Evolutionary conservation across 2,797 vertebrate species (phyloP).

Genomic region (Chloroceryle amazona): DNA sequence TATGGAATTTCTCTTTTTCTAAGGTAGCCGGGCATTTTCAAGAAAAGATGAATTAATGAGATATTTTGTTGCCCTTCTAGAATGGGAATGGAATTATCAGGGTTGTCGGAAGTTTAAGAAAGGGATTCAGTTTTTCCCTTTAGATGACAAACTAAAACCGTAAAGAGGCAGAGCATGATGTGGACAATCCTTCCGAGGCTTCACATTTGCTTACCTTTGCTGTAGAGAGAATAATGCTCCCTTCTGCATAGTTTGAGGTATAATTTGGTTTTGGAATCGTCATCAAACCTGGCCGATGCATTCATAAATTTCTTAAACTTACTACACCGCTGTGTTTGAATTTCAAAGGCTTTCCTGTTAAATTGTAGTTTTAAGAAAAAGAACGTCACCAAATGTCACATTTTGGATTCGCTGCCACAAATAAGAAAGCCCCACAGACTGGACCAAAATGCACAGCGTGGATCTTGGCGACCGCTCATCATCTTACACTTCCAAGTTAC

Average conservation of each 20-base stretch:
- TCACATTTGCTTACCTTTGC: conserved; percentile 76
- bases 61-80: not conserved
- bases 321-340: conserved; percentile 64
- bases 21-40: not conserved
- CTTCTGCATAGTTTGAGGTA: conserved; percentile 84
- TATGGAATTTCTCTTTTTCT: not conserved
- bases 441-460: not conserved
- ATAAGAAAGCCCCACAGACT: not conserved
- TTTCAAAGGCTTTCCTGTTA: conserved; percentile 80
- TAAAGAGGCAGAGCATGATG: not conserved
- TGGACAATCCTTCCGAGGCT: not conserved
- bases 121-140: not conserved
- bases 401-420: not conserved
- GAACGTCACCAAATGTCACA: fast-evolving
- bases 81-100: not conserved
- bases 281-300: conserved; percentile 47
- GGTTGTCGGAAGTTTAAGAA: not conserved
- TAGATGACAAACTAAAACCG: not conserved
- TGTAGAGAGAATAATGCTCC: conserved; percentile 81
- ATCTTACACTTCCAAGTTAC: not conserved
- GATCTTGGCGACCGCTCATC: not conserved
- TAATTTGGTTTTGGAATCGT: conserved; percentile 77
- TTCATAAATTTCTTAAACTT: conserved; percentile 76
- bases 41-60: not conserved
- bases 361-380: not conserved